Evolutionary conservation across 2,888 invertebrate genomes (phyloP).

Genomic region (Macaria notata): DNA sequence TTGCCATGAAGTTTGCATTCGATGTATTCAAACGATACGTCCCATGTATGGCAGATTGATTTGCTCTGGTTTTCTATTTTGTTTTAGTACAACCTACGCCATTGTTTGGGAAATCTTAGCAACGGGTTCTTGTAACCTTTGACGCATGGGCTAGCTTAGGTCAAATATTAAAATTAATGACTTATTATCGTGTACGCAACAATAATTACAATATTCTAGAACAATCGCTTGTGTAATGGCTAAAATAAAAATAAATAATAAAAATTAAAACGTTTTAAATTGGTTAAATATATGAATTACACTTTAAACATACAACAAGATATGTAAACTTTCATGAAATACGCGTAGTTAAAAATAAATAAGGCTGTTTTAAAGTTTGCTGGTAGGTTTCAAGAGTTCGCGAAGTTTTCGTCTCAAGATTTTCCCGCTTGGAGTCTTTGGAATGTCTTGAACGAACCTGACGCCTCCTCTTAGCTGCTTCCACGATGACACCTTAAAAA

Average conservation of each 20-base stretch:
- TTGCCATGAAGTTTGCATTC: conserved; percentile 26
- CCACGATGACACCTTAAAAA: conserved; percentile 80
- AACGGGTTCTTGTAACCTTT: too few species aligned
- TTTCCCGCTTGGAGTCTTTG: conserved; percentile 89
- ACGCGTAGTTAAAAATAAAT: too few species aligned
- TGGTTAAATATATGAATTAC: too few species aligned
- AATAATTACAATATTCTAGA: too few species aligned
- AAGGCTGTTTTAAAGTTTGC: conserved; percentile 24
- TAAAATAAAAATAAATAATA: too few species aligned
- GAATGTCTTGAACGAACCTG: conserved; percentile 86
- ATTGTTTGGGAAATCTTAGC: neutral
- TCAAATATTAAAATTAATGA: too few species aligned
- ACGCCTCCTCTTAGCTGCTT: conserved; percentile 89
- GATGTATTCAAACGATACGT: conserved; percentile 12
- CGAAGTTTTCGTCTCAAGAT: conserved; percentile 84
- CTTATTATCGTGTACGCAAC: too few species aligned
- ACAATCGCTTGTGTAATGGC: too few species aligned
- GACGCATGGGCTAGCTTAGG: too few species aligned
- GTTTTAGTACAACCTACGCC: neutral
- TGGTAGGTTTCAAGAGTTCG: conserved; percentile 36
- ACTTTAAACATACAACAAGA: too few species aligned
- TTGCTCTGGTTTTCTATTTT: conserved; percentile 1
- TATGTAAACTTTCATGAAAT: too few species aligned
- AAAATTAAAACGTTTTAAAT: too few species aligned
- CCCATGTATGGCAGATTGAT: conserved; percentile 9